Base-by-base conservation (phyloP, 2,888 invertebrate genomes). In the Drosophila tripunctata region DNA sequence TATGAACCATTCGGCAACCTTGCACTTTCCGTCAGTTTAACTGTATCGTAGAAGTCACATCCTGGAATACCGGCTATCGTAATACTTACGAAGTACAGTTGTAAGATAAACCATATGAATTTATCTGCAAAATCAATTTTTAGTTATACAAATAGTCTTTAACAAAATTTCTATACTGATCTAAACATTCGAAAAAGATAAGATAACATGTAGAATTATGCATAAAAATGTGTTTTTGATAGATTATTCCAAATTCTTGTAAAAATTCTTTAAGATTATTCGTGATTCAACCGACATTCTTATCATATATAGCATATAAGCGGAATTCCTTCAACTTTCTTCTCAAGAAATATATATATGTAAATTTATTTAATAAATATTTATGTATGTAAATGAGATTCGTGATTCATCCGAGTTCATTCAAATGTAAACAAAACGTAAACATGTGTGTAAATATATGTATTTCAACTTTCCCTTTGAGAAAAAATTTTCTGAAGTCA, bases 21-120 rank as follows among this genome's bases (percentile, higher is more conserved):
- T 1, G 15, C 4, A 7, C 67, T 71, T 2, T 36, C 41, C 2
- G 70, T 67, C 15, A 90, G 67, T 27, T 78, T 56, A 0, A 88
- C 78, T 1, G 88, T 81, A 30, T 89, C 88, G 4, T 65, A 69
- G 57, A 67, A 88, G 21, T 74, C 64, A 43, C 89, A 89, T 1
- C 36, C 68, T 1, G 51, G 62, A 22, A 82, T 76, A 0, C 67
- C 64, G 4, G 33, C 73, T 4, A 2, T 1, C 2, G 55, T n/a
- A 7, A 6, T 7, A 4, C 3, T 4, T 15, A 6, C 10, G 2
- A 0, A 12, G 7, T 24, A 2, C n/a, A 69, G 10, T 0, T 14
- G 3, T 6, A 33, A 7, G 5, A 47, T 2, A 2, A 55, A 5
- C 48, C 41, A 31, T 68, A 61, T 60, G 4, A 14, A 4, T 21